phyloP scores from a whole-genome alignment of 2,888 invertebrate species.

The Neocrepidodera transversa region DNA sequence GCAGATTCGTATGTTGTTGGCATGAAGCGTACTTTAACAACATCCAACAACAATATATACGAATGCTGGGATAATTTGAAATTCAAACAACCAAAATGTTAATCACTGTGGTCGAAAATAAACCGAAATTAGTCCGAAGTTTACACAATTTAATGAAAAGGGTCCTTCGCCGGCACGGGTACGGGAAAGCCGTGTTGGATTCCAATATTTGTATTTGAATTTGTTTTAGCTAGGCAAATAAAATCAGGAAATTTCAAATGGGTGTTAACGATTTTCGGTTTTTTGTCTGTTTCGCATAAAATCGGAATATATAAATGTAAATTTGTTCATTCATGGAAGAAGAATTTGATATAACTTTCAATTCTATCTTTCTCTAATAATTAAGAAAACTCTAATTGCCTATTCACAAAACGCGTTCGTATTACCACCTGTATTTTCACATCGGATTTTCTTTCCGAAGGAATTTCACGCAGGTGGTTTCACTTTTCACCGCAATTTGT shows the following conservation, averaged over 20 bases:
- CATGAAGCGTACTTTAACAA: slow-evolving; percentile 6
- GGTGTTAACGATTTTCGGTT: neutral
- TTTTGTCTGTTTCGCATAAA: too few species aligned
- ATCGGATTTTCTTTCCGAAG: neutral
- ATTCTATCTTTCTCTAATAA: too few species aligned
- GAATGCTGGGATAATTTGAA: slow-evolving; percentile 21
- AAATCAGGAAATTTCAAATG: neutral
- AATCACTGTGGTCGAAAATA: slow-evolving; percentile 23
- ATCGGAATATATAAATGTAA: too few species aligned
- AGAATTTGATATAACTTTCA: too few species aligned
- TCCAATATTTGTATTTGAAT: slow-evolving; percentile 5
- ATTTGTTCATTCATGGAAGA: too few species aligned
- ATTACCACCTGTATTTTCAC: neutral
- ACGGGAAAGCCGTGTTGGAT: neutral
- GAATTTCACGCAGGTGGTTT: neutral
- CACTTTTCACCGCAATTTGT: neutral
- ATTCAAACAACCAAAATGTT: slow-evolving; percentile 25
- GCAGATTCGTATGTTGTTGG: slow-evolving; percentile 1
- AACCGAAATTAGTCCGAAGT: slow-evolving; percentile 25
- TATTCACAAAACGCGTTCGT: neutral
- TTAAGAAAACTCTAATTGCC: neutral
- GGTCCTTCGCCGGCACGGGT: neutral
- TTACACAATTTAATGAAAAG: slow-evolving; percentile 23
- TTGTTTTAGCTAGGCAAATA: slow-evolving; percentile 8
- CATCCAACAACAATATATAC: slow-evolving; percentile 6